These are phyloP conservation scores for Limenitis camilla DNA, from an alignment of 2,888 invertebrate genomes.

Conservation along the genomic window DNA sequence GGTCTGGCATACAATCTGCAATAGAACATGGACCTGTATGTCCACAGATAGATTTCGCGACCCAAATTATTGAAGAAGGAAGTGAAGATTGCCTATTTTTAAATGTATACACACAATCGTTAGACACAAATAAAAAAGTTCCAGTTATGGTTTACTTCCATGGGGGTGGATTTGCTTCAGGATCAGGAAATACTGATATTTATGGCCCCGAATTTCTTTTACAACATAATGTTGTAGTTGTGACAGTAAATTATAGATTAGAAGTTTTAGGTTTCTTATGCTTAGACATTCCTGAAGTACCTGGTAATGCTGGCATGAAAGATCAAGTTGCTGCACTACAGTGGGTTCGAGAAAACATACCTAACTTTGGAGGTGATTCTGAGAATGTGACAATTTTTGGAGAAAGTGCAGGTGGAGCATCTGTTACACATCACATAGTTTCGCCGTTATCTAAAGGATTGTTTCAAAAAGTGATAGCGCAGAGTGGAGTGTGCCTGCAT, in stretches of 20 bases:
- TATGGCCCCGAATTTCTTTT: conserved; percentile 46
- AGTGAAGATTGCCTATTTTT: conserved; percentile 45
- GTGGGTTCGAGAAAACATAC: conserved; percentile 41
- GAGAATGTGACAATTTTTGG: conserved; percentile 46
- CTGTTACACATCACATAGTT: conserved; percentile 44
- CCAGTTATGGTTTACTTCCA: conserved; percentile 57
- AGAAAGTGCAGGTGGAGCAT: conserved; percentile 46
- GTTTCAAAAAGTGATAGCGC: conserved; percentile 44
- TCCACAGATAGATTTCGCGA: conserved; percentile 37
- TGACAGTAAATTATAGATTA: conserved; percentile 52
- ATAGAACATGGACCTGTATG: conserved; percentile 39
- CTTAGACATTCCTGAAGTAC: conserved; percentile 40
- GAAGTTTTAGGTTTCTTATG: conserved; percentile 44
- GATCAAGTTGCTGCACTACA: conserved; percentile 43
- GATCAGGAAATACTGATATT: conserved; percentile 2
- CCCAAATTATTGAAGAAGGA: conserved; percentile 29
- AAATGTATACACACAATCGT: conserved; percentile 41
- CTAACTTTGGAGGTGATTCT: conserved; percentile 39
- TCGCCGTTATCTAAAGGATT: conserved; percentile 46
- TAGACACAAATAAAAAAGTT: conserved; percentile 27
- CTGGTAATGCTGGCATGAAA: conserved; percentile 49
- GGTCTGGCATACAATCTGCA: conserved; percentile 42
- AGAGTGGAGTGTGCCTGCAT: conserved; percentile 38
- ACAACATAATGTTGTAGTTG: conserved; percentile 46
- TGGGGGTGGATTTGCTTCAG: conserved; percentile 36